These are phyloP conservation scores for Resseliella maxima DNA, from an alignment of 2,888 invertebrate genomes.

Conservation along the genomic window DNA sequence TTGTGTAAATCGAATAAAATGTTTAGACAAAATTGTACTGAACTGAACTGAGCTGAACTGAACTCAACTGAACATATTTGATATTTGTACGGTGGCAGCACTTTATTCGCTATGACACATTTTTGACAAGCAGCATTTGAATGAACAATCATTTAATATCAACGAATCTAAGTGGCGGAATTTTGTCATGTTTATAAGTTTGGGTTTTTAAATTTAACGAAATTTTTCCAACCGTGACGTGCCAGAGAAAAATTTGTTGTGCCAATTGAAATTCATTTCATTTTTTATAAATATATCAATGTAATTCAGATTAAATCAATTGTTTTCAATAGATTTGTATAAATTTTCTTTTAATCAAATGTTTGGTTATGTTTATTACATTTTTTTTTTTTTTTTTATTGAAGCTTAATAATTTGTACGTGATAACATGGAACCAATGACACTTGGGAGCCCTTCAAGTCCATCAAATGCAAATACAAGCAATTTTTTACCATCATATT, in stretches of 20 bases:
- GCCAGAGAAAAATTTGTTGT: background rate
- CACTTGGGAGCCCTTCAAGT: conserved; percentile 81
- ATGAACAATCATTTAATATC: background rate
- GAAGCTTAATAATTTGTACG: background rate
- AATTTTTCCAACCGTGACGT: background rate
- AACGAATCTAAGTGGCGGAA: conserved; percentile 11
- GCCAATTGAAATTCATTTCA: background rate
- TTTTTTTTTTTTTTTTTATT: background rate
- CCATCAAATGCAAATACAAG: conserved; percentile 76
- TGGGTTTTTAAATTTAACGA: background rate
- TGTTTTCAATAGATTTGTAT: background rate
- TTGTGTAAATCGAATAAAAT: background rate
- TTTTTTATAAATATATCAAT: background rate
- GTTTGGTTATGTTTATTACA: conserved; percentile 33
- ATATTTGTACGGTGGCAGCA: background rate
- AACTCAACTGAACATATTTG: too few relatives aligned
- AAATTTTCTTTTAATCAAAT: background rate
- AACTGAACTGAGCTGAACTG: background rate
- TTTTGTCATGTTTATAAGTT: background rate
- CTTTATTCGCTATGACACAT: background rate
- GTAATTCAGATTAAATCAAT: background rate
- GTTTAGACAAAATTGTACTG: background rate
- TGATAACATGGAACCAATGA: conserved; percentile 86
- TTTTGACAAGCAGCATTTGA: background rate
- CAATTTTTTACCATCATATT: conserved; percentile 80